Conservation (phyloP, 2,797 vertebrate species). For the Acanthurus lineatus region DNA sequence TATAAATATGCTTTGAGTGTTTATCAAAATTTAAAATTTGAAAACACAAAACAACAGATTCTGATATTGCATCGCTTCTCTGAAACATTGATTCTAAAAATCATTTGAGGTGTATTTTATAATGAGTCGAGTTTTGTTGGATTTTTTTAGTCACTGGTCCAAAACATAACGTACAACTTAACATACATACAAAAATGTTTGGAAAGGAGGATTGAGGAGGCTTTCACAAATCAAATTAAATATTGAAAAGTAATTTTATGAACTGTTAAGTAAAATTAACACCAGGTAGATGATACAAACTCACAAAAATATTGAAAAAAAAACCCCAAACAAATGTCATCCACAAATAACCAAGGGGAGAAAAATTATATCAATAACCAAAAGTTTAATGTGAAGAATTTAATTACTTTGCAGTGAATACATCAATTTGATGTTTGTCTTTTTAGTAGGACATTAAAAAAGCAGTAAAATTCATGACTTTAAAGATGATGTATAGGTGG, state of each 20-base stretch:
- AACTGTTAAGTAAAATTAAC: not conserved
- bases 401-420: not conserved
- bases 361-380: not conserved
- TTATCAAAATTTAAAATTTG: not conserved
- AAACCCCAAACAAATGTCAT: not conserved
- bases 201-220: not conserved
- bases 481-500: not conserved
- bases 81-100: not conserved
- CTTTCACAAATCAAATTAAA: not conserved
- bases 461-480: not conserved
- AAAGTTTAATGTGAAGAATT: not conserved
- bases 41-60: not conserved
- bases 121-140: not conserved
- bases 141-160: not conserved
- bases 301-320: not conserved
- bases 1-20: not conserved
- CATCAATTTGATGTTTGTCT: not conserved
- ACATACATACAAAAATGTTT: not conserved
- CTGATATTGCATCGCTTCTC: fast-evolving
- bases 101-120: not conserved
- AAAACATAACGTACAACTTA: not conserved
- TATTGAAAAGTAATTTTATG: not conserved
- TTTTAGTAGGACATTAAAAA: not conserved
- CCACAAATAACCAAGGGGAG: not conserved
- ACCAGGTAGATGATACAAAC: not conserved